Percentiles rank a stretch among this genome's conserved stretches.
phyloP scores from a whole-genome alignment of 2,888 invertebrate species.

The Erpobdella octoculata region DNA sequence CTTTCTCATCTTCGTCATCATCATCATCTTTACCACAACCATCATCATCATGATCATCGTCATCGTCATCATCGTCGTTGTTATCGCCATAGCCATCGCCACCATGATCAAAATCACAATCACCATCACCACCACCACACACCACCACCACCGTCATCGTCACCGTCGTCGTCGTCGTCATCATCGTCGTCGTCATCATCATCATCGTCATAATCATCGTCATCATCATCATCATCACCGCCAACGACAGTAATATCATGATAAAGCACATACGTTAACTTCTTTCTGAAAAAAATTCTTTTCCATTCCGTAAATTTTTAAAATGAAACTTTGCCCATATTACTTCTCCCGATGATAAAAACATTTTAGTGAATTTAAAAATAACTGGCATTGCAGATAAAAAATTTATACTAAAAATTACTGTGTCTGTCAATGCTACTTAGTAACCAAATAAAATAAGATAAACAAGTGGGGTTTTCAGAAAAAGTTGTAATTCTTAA shows the following conservation, averaged over 20 bases:
- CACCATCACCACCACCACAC: not conserved
- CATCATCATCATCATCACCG: not conserved
- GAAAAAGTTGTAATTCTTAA: too few species aligned
- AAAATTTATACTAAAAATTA: not conserved
- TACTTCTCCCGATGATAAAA: too few species aligned
- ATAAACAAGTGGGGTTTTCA: too few species aligned
- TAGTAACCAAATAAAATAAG: too few species aligned
- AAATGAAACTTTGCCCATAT: too few species aligned
- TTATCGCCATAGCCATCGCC: not conserved
- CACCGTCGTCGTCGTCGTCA: not conserved
- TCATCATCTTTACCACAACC: not conserved
- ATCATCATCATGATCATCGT: slow-evolving; percentile 19
- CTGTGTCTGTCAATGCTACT: too few species aligned
- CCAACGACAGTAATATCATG: not conserved
- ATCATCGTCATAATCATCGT: not conserved
- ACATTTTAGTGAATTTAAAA: not conserved
- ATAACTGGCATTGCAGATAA: not conserved
- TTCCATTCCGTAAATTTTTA: too few species aligned
- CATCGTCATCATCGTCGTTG: slow-evolving; percentile 11
- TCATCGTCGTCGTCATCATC: not conserved
- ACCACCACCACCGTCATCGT: not conserved
- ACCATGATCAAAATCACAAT: not conserved
- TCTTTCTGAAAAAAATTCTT: slow-evolving; percentile 51
- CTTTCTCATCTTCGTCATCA: slow-evolving; percentile 19
- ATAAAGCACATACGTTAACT: slow-evolving; percentile 67